Percentiles rank a stretch among this genome's conserved stretches.
Evolutionary conservation across 2,113 vertebrate species (phyloP).

Genomic region (Prinia subflava): DNA sequence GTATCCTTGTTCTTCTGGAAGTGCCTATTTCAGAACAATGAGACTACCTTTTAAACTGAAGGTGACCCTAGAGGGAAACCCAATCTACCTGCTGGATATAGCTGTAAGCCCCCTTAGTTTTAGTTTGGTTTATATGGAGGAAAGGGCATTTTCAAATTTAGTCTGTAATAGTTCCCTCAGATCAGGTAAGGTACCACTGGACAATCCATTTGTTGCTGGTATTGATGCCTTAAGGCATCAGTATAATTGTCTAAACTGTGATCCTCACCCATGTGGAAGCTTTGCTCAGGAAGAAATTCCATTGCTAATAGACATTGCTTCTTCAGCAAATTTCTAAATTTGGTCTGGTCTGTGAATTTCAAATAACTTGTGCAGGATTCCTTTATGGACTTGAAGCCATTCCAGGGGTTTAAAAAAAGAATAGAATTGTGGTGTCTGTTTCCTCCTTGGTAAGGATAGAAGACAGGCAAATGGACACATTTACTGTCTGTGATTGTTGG

Average conservation of each 20-base stretch:
- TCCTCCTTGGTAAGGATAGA: neutral
- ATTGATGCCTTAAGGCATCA: no score
- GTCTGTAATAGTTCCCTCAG: neutral
- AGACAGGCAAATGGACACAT: conserved; percentile 34
- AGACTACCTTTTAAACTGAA: neutral
- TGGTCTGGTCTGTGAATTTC: neutral
- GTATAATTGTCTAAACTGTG: neutral
- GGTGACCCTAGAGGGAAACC: neutral
- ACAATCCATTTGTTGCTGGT: neutral
- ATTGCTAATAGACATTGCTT: neutral
- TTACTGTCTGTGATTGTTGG: conserved; percentile 57
- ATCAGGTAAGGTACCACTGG: neutral
- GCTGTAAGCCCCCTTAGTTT: neutral
- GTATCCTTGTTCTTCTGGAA: neutral
- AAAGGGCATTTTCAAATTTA: neutral
- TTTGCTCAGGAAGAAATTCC: neutral
- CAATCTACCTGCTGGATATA: neutral
- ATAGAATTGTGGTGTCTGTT: neutral
- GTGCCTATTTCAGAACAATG: neutral
- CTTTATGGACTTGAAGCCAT: conserved; percentile 22
- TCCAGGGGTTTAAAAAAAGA: neutral
- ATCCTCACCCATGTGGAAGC: neutral
- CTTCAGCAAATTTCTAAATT: neutral
- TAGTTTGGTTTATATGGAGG: neutral
- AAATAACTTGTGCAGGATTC: neutral